phyloP scores from a whole-genome alignment of 2,797 vertebrate species.

The Crenichthys baileyi region DNA sequence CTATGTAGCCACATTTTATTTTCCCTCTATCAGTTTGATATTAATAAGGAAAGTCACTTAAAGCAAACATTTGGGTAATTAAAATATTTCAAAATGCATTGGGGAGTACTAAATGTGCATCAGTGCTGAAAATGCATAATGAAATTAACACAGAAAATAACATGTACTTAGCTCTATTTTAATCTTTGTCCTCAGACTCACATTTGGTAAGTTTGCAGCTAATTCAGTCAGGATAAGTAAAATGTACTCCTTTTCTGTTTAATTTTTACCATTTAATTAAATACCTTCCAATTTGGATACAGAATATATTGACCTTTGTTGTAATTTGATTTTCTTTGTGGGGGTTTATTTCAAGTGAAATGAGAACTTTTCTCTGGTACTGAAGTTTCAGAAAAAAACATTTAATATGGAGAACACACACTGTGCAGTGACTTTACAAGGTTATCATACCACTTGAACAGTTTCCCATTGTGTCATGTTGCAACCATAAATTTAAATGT shows the following conservation, averaged over 20 bases:
- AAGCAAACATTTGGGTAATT: slow-evolving; percentile 2
- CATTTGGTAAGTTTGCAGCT: slow-evolving; percentile 4
- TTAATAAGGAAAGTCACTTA: slow-evolving; percentile 2
- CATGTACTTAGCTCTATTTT: slow-evolving; percentile 3
- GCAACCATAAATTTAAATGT: background rate
- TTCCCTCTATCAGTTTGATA: slow-evolving; percentile 11
- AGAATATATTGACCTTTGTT: too few relatives aligned
- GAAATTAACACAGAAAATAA: background rate
- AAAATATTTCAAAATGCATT: slow-evolving; percentile 12
- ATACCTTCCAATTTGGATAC: slow-evolving; percentile 33
- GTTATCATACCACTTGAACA: background rate
- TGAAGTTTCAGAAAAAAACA: slow-evolving; percentile 6
- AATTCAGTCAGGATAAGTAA: slow-evolving; percentile 16
- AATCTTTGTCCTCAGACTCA: slow-evolving; percentile 3
- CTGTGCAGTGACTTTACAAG: background rate
- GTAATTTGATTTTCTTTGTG: too few relatives aligned
- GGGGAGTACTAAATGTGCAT: background rate
- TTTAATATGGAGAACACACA: too few relatives aligned
- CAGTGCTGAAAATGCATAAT: background rate
- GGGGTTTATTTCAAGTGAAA: too few relatives aligned
- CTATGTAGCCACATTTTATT: slow-evolving; percentile 14
- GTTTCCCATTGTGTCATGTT: background rate
- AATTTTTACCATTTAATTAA: slow-evolving; percentile 31
- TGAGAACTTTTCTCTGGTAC: slow-evolving; percentile 10
- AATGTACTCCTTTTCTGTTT: slow-evolving; percentile 18